Evolutionary conservation across 2,797 vertebrate species (phyloP).

Genomic region (Gorsachius magnificus): DNA sequence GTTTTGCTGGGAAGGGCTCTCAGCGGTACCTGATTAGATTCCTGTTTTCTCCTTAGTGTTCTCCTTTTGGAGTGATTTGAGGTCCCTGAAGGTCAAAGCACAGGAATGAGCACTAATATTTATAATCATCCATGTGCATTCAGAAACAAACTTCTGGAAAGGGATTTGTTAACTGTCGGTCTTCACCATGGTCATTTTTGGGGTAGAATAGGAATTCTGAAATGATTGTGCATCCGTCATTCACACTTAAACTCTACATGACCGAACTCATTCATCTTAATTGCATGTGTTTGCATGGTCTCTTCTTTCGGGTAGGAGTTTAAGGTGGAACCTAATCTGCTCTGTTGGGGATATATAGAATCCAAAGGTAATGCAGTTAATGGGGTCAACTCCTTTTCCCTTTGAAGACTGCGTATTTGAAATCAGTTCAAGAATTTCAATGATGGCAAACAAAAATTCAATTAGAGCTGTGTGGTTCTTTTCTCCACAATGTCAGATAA

Average conservation of each 20-base stretch:
- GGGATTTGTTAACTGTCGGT: not conserved
- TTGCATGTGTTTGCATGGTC: not conserved
- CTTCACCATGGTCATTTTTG: not conserved
- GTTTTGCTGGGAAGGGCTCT: not conserved
- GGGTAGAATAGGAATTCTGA: not conserved
- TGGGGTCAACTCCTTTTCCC: slow-evolving; percentile 29
- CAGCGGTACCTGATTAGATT: not conserved
- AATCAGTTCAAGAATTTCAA: slow-evolving; percentile 8
- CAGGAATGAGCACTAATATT: not conserved
- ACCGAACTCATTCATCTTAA: not conserved
- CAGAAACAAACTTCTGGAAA: not conserved
- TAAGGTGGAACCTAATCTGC: slow-evolving; percentile 42
- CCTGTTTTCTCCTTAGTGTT: not conserved
- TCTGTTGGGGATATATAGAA: not conserved
- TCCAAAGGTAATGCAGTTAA: slow-evolving; percentile 53
- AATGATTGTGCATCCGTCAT: not conserved
- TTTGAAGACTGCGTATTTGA: not conserved
- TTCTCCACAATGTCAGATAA: not conserved
- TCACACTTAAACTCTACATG: not conserved
- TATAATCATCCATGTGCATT: not conserved
- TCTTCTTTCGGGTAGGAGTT: slow-evolving; percentile 5
- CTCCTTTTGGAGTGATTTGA: not conserved
- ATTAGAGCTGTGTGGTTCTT: not conserved
- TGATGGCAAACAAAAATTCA: not conserved
- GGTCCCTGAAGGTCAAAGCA: not conserved